A percentile compares a stretch with the other conserved stretches of the same genome.
These are phyloP conservation scores for Cathartes aura DNA, from an alignment of 2,113 vertebrate species.

Conservation along the genomic window DNA sequence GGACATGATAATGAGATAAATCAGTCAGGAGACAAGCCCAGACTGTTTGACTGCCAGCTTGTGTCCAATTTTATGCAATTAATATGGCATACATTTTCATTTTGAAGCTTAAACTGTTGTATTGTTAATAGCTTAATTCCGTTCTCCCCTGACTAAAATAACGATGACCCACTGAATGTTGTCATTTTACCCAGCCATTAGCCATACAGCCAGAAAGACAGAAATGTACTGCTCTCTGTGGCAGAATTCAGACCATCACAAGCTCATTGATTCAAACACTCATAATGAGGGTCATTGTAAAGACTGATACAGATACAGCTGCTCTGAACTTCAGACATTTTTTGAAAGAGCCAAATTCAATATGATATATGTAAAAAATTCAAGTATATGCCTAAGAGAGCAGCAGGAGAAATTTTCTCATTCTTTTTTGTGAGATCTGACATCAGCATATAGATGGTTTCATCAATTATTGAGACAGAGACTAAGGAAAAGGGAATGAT, in stretches of 20 bases:
- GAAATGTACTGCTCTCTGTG: background rate
- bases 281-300: slow-evolving; percentile 70
- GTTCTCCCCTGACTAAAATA: background rate
- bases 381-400: slow-evolving; percentile 68
- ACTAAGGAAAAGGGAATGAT: slow-evolving; percentile 72
- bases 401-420: slow-evolving; percentile 71
- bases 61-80: slow-evolving; percentile 63
- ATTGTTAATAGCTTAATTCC: slow-evolving; percentile 52
- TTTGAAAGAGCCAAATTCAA: slow-evolving; percentile 71
- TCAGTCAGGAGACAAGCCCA: slow-evolving; percentile 55
- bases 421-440: slow-evolving; percentile 75
- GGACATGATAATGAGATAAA: slow-evolving; percentile 56
- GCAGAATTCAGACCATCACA: slow-evolving; percentile 54
- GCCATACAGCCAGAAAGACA: background rate
- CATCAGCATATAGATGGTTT: slow-evolving; percentile 80
- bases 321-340: slow-evolving; percentile 72
- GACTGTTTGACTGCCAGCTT: slow-evolving; percentile 60
- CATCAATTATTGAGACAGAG: slow-evolving; percentile 81
- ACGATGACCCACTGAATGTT: slow-evolving; percentile 17
- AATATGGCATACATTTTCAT: slow-evolving; percentile 58
- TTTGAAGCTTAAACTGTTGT: slow-evolving; percentile 52
- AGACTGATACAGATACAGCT: slow-evolving; percentile 61
- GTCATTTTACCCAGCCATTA: background rate
- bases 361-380: slow-evolving; percentile 76
- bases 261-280: slow-evolving; percentile 70